A percentile compares a stretch with the other conserved stretches of the same genome.
Conservation (phyloP, 37 sponge, comb jelly and placozoan genomes). For the Cladorhizidae sp. region DNA sequence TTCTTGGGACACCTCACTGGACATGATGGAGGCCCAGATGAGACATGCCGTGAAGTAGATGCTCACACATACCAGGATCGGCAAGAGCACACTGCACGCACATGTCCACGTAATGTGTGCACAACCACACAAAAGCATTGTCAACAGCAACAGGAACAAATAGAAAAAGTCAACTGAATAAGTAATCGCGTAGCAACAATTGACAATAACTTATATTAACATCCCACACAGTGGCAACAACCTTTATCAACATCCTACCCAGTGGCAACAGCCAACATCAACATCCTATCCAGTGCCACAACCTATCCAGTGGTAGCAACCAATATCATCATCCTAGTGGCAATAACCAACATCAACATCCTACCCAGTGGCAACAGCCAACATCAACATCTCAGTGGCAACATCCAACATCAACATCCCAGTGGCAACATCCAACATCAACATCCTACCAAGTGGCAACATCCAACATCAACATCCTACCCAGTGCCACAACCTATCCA, state of each 20-base stretch:
- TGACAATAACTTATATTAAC: not conserved
- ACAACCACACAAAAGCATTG: not conserved
- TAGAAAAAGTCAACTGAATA: too few species aligned
- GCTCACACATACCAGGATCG: constrained; percentile 12
- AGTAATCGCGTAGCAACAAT: too few species aligned
- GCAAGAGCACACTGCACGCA: constrained; percentile 37
- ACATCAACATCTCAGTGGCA: not conserved
- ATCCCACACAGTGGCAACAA: too few species aligned
- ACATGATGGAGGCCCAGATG: constrained; percentile 50
- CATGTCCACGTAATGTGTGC: not conserved
- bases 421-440: too few species aligned
- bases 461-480: too few species aligned
- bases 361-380: not conserved
- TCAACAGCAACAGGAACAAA: not conserved
- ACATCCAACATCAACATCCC: not conserved
- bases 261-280: not conserved
- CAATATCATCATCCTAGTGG: not conserved
- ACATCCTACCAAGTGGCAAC: too few species aligned
- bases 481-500: too few species aligned
- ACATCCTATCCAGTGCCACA: not conserved
- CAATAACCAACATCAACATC: not conserved
- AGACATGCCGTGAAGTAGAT: constrained; percentile 60
- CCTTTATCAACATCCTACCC: not conserved
- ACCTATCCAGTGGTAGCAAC: not conserved
- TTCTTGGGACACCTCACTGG: constrained; percentile 20